phyloP scores from a whole-genome alignment of 2,888 invertebrate genomes.

The Heteromurus nitidus region DNA sequence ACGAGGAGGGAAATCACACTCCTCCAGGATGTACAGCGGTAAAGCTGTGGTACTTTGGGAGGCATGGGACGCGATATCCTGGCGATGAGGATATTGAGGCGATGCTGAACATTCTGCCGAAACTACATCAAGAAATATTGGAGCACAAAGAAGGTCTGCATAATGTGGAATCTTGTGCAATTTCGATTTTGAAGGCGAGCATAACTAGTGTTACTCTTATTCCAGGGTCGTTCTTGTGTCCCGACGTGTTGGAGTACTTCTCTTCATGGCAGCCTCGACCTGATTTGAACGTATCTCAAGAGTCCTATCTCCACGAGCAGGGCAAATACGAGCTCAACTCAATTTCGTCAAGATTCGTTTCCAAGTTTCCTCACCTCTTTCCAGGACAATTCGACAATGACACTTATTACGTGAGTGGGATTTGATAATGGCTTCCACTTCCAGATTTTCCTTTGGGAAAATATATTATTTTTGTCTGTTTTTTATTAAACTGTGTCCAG shows the following conservation, averaged over 20 bases:
- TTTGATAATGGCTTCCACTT: background rate
- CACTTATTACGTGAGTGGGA: slow-evolving; percentile 32
- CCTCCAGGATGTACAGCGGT: slow-evolving; percentile 61
- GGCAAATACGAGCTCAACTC: slow-evolving; percentile 54
- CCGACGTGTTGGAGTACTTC: slow-evolving; percentile 18
- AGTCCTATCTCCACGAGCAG: slow-evolving; percentile 57
- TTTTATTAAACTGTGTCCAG: background rate
- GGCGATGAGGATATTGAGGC: slow-evolving; percentile 55
- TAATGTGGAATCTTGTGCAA: background rate
- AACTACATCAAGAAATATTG: slow-evolving; percentile 33
- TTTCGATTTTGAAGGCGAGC: background rate
- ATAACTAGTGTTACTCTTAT: background rate
- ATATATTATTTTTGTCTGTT: background rate
- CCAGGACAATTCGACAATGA: slow-evolving; percentile 46
- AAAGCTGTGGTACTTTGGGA: slow-evolving; percentile 67
- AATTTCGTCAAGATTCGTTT: slow-evolving; percentile 54
- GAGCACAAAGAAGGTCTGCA: background rate
- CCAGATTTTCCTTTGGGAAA: background rate
- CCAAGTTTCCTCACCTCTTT: slow-evolving; percentile 61
- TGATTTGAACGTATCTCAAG: slow-evolving; percentile 40
- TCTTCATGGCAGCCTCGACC: slow-evolving; percentile 43
- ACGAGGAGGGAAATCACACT: background rate
- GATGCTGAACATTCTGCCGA: slow-evolving; percentile 50
- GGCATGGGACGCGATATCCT: slow-evolving; percentile 71
- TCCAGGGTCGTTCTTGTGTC: slow-evolving; percentile 26